phyloP scores from a whole-genome alignment of 2,797 vertebrate genomes.

The Enteromius fasciolatus region DNA sequence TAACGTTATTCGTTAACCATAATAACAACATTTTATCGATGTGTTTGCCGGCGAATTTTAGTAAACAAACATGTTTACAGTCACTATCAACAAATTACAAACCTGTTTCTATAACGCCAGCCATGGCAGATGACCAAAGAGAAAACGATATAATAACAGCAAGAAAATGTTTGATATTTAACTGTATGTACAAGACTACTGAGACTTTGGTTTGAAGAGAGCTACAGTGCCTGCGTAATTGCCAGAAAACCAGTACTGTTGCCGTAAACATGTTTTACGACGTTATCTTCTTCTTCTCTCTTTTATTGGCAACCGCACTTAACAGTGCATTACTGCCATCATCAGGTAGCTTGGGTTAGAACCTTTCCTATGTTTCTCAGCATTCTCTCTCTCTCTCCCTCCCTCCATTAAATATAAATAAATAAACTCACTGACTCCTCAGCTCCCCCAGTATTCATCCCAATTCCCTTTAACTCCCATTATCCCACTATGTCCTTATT shows the following conservation, averaged over 20 bases:
- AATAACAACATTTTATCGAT: not conserved
- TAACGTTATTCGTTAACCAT: not conserved
- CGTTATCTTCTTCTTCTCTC: too few species aligned
- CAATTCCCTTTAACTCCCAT: too few species aligned
- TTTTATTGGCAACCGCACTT: too few species aligned
- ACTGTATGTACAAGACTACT: not conserved
- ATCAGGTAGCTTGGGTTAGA: too few species aligned
- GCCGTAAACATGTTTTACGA: too few species aligned
- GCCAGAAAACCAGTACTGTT: conserved; percentile 1
- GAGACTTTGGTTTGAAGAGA: not conserved
- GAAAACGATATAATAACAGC: not conserved
- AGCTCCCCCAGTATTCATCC: too few species aligned
- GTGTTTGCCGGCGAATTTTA: not conserved
- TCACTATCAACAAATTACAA: conserved; percentile 41
- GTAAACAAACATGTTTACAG: not conserved
- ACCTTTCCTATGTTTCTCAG: too few species aligned
- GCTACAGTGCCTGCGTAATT: conserved; percentile 30
- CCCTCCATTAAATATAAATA: too few species aligned
- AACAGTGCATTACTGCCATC: too few species aligned
- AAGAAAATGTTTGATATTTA: not conserved
- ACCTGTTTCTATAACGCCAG: conserved; percentile 77
- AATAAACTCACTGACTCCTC: too few species aligned
- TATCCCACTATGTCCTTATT: too few species aligned
- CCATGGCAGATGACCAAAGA: conserved; percentile 3
- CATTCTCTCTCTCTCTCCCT: too few species aligned